Percentiles rank a stretch among this genome's conserved stretches.
Evolutionary conservation across 2,888 invertebrate species (phyloP).

Genomic region (Ryuthela nishihirai): DNA sequence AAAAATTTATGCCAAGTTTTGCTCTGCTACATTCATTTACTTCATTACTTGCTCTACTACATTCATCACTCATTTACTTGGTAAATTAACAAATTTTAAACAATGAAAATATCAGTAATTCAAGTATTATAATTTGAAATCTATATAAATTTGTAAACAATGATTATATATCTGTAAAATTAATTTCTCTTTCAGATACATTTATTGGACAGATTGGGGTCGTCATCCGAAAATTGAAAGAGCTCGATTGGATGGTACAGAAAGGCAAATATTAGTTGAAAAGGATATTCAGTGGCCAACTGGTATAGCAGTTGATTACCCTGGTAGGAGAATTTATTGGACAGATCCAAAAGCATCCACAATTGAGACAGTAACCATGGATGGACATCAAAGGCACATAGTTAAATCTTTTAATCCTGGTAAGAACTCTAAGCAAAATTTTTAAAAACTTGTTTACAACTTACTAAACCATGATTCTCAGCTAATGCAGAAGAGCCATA

Average conservation of each 20-base stretch:
- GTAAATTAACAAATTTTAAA: too few species aligned
- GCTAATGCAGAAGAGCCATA: too few species aligned
- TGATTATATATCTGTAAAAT: too few species aligned
- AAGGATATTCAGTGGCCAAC: constrained; percentile 65
- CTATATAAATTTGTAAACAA: too few species aligned
- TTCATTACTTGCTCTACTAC: too few species aligned
- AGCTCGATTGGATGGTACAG: constrained; percentile 63
- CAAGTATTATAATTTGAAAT: too few species aligned
- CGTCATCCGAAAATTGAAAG: constrained; percentile 61
- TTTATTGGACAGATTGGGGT: constrained; percentile 75
- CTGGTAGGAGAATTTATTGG: constrained; percentile 74
- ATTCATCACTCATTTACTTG: too few species aligned
- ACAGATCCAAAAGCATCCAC: constrained; percentile 72
- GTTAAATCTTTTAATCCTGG: constrained; percentile 59
- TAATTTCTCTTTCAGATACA: constrained; percentile 56
- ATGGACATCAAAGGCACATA: constrained; percentile 64
- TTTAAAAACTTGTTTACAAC: background rate
- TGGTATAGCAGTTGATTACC: constrained; percentile 70
- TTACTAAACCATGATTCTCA: too few species aligned
- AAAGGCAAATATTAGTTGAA: constrained; percentile 58
- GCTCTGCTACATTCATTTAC: too few species aligned
- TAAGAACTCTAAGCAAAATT: too few species aligned
- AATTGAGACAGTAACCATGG: constrained; percentile 65
- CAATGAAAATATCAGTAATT: too few species aligned
- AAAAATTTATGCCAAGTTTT: too few species aligned